phyloP scores from a whole-genome alignment of 2,888 invertebrate genomes.

The Matsumyia berberina region DNA sequence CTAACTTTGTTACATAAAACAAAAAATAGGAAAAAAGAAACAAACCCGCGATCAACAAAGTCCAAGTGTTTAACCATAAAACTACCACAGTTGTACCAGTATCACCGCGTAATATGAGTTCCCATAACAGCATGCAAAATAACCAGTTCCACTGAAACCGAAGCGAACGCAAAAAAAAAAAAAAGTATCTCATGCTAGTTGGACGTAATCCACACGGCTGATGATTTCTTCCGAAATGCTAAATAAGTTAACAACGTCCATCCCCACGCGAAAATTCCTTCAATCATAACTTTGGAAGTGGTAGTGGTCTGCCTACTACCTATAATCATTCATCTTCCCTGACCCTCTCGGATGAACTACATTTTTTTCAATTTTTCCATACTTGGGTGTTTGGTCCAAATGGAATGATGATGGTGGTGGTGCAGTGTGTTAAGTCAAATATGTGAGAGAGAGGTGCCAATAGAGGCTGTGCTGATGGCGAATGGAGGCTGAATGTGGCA shows the following conservation, averaged over 20 bases:
- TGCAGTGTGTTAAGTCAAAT: constrained; percentile 22
- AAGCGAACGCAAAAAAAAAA: constrained; percentile 23
- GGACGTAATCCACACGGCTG: constrained; percentile 42
- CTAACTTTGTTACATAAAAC: constrained; percentile 12
- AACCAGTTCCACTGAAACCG: constrained; percentile 45
- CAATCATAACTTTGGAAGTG: constrained; percentile 46
- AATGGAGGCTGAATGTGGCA: constrained; percentile 51
- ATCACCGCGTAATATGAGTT: constrained; percentile 31
- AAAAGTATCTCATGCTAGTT: constrained; percentile 36
- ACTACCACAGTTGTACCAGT: constrained; percentile 17
- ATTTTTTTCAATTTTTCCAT: constrained; percentile 45
- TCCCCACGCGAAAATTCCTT: constrained; percentile 69
- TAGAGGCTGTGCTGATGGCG: constrained; percentile 33
- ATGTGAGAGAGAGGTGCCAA: constrained; percentile 29
- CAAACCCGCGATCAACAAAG: background rate
- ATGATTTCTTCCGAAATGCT: constrained; percentile 40
- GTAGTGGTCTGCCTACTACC: constrained; percentile 47
- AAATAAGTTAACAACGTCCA: constrained; percentile 54
- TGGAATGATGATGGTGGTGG: constrained; percentile 16
- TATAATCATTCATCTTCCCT: constrained; percentile 50
- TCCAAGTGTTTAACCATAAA: constrained; percentile 3
- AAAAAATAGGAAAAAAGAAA: constrained; percentile 9
- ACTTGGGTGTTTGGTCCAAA: constrained; percentile 24
- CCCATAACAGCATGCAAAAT: constrained; percentile 59
- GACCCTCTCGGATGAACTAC: constrained; percentile 63